phyloP scores from a whole-genome alignment of 2,888 invertebrate species.

The Eurytoma adleriae region DNA sequence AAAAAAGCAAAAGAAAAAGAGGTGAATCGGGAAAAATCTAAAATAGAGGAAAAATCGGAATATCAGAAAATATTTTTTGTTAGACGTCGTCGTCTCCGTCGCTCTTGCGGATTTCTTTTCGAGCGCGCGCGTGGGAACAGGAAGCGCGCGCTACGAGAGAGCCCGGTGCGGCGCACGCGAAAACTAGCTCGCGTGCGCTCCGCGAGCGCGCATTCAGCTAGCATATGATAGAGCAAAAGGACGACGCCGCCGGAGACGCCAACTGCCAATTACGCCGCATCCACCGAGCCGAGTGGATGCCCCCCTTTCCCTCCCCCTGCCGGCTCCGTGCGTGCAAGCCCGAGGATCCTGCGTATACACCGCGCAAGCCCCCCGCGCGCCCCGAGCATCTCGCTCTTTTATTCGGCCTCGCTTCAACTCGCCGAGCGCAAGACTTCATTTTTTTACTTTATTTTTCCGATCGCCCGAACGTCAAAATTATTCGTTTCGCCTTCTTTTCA shows the following conservation, averaged over 20 bases:
- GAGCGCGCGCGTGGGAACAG: conserved; percentile 55
- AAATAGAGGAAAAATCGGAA: no score
- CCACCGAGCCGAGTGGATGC: neutral
- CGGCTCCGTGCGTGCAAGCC: no score
- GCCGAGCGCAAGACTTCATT: neutral
- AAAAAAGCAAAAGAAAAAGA: no score
- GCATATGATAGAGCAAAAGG: conserved; percentile 28
- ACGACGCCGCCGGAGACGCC: conserved; percentile 16
- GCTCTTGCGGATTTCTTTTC: conserved; percentile 6
- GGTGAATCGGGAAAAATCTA: no score
- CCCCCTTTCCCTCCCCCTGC: no score
- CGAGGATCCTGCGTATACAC: neutral
- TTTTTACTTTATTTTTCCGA: neutral
- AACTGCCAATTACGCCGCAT: conserved; percentile 8
- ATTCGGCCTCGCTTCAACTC: neutral
- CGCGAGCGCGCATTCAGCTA: conserved; percentile 43
- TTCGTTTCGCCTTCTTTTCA: neutral
- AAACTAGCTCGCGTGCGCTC: conserved; percentile 50
- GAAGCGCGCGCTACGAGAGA: conserved; percentile 57
- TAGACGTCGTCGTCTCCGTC: conserved; percentile 1
- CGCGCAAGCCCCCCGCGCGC: neutral
- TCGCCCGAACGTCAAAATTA: neutral
- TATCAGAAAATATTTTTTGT: no score
- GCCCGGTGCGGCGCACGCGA: conserved; percentile 45
- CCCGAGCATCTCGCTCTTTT: neutral